These are phyloP conservation scores for Ectemnius lituratus DNA, from an alignment of 2,888 invertebrate genomes.

Conservation along the genomic window DNA sequence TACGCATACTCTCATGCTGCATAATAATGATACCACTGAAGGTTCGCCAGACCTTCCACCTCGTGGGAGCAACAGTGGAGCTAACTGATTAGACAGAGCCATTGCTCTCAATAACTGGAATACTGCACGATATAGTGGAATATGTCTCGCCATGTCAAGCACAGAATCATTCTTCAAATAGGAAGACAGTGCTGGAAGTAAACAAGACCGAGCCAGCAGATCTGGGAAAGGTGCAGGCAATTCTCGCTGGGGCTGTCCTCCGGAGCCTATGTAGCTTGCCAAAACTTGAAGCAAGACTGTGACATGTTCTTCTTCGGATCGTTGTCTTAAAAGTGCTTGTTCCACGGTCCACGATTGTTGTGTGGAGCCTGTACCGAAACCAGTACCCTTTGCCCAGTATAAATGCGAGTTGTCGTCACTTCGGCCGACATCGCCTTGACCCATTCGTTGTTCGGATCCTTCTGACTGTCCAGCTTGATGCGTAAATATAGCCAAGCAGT, in stretches of 20 bases:
- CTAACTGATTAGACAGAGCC: conserved; percentile 82
- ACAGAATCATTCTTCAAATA: conserved; percentile 97
- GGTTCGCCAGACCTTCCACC: conserved; percentile 78
- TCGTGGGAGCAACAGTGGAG: conserved; percentile 83
- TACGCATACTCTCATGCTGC: conserved; percentile 93
- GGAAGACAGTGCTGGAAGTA: conserved; percentile 92
- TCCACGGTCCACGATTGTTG: conserved; percentile 98
- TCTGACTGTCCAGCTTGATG: conserved; percentile 84
- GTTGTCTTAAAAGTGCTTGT: conserved; percentile 92
- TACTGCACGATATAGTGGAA: conserved; percentile 93
- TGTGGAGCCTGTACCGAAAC: conserved; percentile 97
- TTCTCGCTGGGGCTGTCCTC: conserved; percentile 79
- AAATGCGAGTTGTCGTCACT: conserved; percentile 86
- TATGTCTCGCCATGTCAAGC: conserved; percentile 97
- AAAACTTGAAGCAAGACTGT: conserved; percentile 90
- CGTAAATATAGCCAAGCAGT: conserved; percentile 93
- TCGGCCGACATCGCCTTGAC: conserved; percentile 62
- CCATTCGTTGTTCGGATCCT: conserved; percentile 74
- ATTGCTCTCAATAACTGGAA: conserved; percentile 89
- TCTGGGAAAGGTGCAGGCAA: conserved; percentile 87
- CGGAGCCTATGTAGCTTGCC: conserved; percentile 92
- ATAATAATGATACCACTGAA: conserved; percentile 87
- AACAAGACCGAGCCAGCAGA: conserved; percentile 88
- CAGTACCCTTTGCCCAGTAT: conserved; percentile 98
- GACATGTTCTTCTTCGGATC: conserved; percentile 96